phyloP scores from a whole-genome alignment of 2,888 invertebrate species.

The Sepioteuthis lessoniana region DNA sequence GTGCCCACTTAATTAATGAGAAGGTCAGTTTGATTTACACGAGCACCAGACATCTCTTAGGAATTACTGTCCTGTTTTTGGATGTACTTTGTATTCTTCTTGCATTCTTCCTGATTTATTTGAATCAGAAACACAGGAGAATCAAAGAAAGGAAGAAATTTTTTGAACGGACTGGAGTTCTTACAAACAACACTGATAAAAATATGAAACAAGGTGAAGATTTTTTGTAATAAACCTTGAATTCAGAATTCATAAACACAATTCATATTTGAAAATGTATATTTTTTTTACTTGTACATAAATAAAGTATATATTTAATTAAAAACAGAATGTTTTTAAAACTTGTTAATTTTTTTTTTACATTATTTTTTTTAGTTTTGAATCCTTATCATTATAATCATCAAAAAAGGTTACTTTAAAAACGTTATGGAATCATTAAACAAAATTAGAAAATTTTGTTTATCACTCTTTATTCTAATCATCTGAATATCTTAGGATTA shows the following conservation, averaged over 20 bases:
- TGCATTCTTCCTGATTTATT: neutral
- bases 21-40: neutral
- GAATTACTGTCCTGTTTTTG: neutral
- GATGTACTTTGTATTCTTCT: constrained; percentile 10
- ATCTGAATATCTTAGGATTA: too few species aligned
- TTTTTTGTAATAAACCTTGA: neutral
- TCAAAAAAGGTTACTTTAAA: too few species aligned
- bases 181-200: neutral
- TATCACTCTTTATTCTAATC: too few species aligned
- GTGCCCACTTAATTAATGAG: neutral
- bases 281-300: neutral
- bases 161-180: neutral
- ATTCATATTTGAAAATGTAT: too few species aligned
- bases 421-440: too few species aligned
- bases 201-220: neutral
- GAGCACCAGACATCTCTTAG: neutral
- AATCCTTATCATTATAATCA: too few species aligned
- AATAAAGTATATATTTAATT: neutral
- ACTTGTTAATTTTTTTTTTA: too few species aligned
- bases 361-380: too few species aligned
- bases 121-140: neutral
- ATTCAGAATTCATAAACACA: too few species aligned
- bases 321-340: too few species aligned
- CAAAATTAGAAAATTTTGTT: too few species aligned
- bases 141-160: neutral